Conservation (phyloP, 1,140 invertebrate species). For the Cyphomyrmex costatus region DNA sequence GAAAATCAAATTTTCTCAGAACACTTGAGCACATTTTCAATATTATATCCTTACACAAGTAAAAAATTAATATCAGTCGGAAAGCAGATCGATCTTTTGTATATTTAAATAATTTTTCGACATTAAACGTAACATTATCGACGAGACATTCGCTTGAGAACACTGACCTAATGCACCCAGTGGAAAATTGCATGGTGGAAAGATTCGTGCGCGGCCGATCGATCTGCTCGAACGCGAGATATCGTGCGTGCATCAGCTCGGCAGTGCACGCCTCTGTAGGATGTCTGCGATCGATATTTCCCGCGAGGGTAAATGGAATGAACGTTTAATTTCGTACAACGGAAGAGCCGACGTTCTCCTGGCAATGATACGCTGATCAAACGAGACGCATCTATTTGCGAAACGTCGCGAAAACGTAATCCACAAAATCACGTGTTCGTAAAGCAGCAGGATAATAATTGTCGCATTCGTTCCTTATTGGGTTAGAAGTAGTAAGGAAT, state of each 20-base stretch:
- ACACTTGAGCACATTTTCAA: background rate
- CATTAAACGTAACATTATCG: background rate
- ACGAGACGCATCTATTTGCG: slow-evolving; percentile 2
- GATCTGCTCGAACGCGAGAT: background rate
- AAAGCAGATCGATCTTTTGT: background rate
- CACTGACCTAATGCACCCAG: slow-evolving; percentile 28
- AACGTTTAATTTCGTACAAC: slow-evolving; percentile 49
- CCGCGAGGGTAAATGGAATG: slow-evolving; percentile 46
- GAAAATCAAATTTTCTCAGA: background rate
- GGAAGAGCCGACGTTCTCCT: background rate
- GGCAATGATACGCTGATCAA: slow-evolving; percentile 20
- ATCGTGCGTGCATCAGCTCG: slow-evolving; percentile 19
- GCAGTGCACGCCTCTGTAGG: background rate
- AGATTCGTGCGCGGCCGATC: slow-evolving; percentile 36
- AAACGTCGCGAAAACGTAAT: background rate
- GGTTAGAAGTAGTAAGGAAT: too few relatives aligned
- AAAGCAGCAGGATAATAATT: background rate
- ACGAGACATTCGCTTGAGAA: background rate
- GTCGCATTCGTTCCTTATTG: background rate
- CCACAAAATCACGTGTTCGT: background rate
- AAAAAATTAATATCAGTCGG: background rate
- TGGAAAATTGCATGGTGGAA: slow-evolving; percentile 5
- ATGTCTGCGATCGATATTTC: slow-evolving; percentile 60
- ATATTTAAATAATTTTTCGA: background rate
- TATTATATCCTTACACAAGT: background rate